Base-by-base conservation (phyloP, 2,113 vertebrate genomes). In the Elephantulus edwardii region DNA sequence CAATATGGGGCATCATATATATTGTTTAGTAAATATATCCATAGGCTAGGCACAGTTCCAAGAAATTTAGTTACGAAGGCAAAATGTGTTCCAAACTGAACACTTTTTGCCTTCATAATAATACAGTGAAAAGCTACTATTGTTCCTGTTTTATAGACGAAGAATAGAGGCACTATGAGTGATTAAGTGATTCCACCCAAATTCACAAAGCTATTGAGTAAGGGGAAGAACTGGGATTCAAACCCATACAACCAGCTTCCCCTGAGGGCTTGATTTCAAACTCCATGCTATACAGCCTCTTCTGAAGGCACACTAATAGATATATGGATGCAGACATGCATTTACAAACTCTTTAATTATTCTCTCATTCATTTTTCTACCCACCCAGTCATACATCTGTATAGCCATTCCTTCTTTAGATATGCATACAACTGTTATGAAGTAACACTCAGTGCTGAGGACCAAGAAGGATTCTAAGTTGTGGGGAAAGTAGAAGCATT, bases 191-290 rank as follows among this genome's bases (percentile, higher is more conserved):
- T 42, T 78, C 82, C 56, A 72, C 42, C 35, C 8, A 44, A 66
- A 24, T 26, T 77, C 78, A 17, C 74, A 48, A 0, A n/a, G 54
- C 17, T 17, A 19, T 5, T 28, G 24, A 85, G 30, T 22, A 17
- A 64, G 42, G 22, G 62, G 62, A 54, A 70, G 46, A 71, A 33
- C 8, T 74, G 48, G n/a, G 20, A 74, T 78, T 76, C 48, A 60
- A 87, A 68, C 8, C 5, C 28, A 35, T 0, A 33, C 40, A 2
- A 0, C 52, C 76, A 52, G 66, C 20, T 24, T 58, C 20, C n/a
- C 50, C 48, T 2, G 1, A 40, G 38, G 0, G 1, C 26, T 1
- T 11, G 2, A 40, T 11, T 19, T 16, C 48, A 28, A 44, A 24
- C 26, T 64, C 11, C 11, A 1, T 30, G 14, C 8, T 5, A 10